A percentile compares a stretch with the other conserved stretches of the same genome.
Evolutionary conservation across 2,888 invertebrate species (phyloP).

Genomic region (Mythimna lalbum): DNA sequence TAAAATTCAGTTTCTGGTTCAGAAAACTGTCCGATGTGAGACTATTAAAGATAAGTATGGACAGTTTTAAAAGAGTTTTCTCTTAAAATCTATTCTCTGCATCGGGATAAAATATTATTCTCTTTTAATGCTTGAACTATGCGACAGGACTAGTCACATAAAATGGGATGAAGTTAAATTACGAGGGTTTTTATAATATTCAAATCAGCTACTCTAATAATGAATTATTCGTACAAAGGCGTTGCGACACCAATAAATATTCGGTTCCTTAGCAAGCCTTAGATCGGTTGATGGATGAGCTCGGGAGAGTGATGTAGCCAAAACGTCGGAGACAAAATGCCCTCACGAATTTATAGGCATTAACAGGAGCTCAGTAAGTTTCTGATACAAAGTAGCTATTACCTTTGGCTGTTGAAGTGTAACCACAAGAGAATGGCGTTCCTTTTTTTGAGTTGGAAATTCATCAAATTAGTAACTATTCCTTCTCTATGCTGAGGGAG

Average conservation of each 20-base stretch:
- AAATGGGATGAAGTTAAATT: neutral
- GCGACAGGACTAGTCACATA: constrained; percentile 13
- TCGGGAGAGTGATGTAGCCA: constrained; percentile 7
- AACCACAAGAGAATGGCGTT: no score
- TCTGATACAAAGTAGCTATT: neutral
- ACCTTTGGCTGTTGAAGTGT: no score
- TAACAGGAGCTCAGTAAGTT: constrained; percentile 2
- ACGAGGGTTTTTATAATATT: constrained; percentile 13
- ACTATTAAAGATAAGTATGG: constrained; percentile 38
- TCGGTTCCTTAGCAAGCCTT: constrained; percentile 16
- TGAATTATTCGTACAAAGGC: constrained; percentile 14
- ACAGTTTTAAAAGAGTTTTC: constrained; percentile 35
- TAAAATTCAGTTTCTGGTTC: constrained; percentile 34
- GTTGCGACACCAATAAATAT: constrained; percentile 24
- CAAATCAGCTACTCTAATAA: constrained; percentile 22
- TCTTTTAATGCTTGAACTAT: constrained; percentile 40
- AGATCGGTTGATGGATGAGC: constrained; percentile 40
- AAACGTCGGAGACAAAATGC: constrained; percentile 23
- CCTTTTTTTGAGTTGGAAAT: no score
- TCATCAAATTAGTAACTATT: no score
- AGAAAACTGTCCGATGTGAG: constrained; percentile 26
- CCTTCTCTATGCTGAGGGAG: no score
- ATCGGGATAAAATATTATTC: constrained; percentile 40
- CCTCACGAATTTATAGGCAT: constrained; percentile 11
- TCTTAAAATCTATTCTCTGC: constrained; percentile 45